A percentile compares a stretch with the other conserved stretches of the same genome.
Evolutionary conservation across 2,797 vertebrate species (phyloP).

Genomic region (Eidolon dupreanum): DNA sequence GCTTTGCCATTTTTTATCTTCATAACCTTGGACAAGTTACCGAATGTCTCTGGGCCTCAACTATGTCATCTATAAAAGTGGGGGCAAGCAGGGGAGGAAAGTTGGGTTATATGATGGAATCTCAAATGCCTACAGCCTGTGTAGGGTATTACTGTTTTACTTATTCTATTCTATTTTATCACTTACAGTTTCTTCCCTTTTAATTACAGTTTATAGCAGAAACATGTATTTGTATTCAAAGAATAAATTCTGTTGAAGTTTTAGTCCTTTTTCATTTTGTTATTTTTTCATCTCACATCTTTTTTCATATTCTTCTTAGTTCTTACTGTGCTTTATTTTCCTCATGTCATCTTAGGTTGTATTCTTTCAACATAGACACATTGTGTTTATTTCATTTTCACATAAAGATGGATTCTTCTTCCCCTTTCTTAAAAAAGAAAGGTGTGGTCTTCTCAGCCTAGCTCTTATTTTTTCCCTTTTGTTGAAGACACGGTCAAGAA

Average conservation of each 20-base stretch:
- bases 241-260: neutral
- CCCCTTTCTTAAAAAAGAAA: neutral
- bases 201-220: neutral
- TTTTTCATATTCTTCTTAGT: neutral
- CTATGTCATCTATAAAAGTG: neutral
- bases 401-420: neutral
- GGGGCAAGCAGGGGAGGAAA: neutral
- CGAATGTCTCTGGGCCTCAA: neutral
- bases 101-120: neutral
- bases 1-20: neutral
- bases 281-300: neutral
- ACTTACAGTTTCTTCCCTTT: neutral
- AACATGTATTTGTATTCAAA: neutral
- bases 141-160: neutral
- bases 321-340: constrained; percentile 2
- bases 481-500: neutral
- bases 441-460: neutral
- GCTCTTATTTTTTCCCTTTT: neutral
- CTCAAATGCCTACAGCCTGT: neutral
- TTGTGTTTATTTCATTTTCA: neutral
- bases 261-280: neutral
- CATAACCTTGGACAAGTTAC: neutral
- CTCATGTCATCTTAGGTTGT: neutral
- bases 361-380: neutral
- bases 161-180: neutral